Percentiles rank a stretch among this genome's conserved stretches.
Evolutionary conservation across 1,140 invertebrate species (phyloP).

Genomic region (Daktulosphaira vitifoliae): DNA sequence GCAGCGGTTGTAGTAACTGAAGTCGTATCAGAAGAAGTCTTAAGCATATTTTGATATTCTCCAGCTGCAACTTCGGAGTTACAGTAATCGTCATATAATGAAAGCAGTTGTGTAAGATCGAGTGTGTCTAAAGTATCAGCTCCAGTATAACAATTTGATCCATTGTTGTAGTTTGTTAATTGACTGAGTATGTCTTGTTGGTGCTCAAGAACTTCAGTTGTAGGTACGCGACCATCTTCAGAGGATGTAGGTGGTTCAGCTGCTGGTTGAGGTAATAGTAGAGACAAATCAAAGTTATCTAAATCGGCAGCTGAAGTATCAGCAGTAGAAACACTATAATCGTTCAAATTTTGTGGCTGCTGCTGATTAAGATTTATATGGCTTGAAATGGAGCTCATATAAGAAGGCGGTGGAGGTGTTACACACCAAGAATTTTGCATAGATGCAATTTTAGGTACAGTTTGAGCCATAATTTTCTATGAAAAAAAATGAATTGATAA

Average conservation of each 20-base stretch:
- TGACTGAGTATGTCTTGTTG: background rate
- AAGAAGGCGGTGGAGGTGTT: background rate
- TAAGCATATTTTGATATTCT: background rate
- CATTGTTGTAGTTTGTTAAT: background rate
- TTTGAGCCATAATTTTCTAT: too few relatives aligned
- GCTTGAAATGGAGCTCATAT: too few relatives aligned
- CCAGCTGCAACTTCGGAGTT: background rate
- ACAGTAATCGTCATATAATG: conserved; percentile 4
- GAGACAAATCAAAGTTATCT: conserved; percentile 15
- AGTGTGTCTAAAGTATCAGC: background rate
- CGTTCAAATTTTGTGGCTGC: background rate
- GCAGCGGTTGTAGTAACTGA: too few relatives aligned
- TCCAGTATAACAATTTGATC: background rate
- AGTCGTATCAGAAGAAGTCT: too few relatives aligned
- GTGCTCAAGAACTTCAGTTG: background rate
- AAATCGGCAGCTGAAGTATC: background rate
- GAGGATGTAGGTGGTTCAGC: background rate
- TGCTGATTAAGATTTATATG: too few relatives aligned
- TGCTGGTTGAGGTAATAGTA: background rate
- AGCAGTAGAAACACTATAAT: background rate
- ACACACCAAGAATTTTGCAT: conserved; percentile 2
- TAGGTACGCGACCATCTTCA: background rate
- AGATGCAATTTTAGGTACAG: background rate
- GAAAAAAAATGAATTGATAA: too few relatives aligned
- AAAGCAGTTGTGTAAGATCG: conserved; percentile 7